Conservation (phyloP, 2,888 invertebrate genomes). For the Petrolisthes cinctipes region DNA sequence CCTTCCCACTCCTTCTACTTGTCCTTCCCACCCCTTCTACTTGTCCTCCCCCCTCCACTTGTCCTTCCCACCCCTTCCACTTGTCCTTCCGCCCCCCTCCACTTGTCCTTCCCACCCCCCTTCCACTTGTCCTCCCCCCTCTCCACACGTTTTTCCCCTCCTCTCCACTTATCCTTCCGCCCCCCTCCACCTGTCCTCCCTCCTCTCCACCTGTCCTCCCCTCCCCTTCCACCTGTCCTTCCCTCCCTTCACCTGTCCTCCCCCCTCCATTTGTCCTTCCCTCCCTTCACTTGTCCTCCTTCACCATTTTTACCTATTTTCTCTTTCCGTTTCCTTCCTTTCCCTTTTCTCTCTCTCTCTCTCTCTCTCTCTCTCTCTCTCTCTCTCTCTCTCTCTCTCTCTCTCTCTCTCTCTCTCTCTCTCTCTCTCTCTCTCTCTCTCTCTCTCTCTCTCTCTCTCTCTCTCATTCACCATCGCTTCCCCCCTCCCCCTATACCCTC, state of each 20-base stretch:
- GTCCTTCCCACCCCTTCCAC: no score
- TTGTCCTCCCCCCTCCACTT: no score
- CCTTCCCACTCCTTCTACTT: no score
- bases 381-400: background rate
- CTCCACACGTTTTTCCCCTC: background rate
- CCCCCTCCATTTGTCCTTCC: background rate
- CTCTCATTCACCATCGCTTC: background rate
- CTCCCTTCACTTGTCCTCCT: background rate
- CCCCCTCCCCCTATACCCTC: background rate
- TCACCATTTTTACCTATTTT: background rate
- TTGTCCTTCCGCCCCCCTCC: no score
- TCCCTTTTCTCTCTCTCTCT: background rate
- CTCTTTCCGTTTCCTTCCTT: background rate
- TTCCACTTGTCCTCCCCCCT: no score
- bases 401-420: background rate
- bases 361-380: background rate
- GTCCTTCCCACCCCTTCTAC: no score
- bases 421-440: background rate
- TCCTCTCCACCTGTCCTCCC: background rate
- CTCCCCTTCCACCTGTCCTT: background rate
- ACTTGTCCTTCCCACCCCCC: no score
- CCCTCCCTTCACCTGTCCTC: background rate
- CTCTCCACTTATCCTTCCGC: background rate
- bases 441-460: slow-evolving; percentile 20
- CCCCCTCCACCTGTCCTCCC: background rate